Evolutionary conservation across 2,113 vertebrate species (phyloP), one percentile per base, ranked within the genome.

Genomic region (Anhinga anhinga): DNA sequence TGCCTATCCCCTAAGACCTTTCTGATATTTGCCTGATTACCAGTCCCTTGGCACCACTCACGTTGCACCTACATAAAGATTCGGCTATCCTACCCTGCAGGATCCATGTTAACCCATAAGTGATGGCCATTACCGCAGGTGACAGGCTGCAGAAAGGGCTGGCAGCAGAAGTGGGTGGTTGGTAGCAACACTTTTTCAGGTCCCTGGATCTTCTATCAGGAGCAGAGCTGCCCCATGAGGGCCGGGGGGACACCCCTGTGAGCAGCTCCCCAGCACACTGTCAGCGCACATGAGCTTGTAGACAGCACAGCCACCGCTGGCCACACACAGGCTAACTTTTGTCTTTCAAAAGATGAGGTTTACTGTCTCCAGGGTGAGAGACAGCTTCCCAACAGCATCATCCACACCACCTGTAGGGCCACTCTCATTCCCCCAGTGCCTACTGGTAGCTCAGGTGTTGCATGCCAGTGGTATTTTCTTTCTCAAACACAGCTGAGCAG

Each of bases 131-230:
- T 36, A 4, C 15, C 5, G 13, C 5, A 6, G 7, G 4, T 45
- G 25, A 19, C 27, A 79, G 56, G 49, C 38, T 42, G 59, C 25
- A 53, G 71, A 59, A 58, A 22, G 21, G 38, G 56, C 26, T 3
- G 11, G 26, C 38, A 78, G 49, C 34, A 44, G 29, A 22, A 65
- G 50, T 27, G 7, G 4, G 29, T 32, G 18, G 22, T 4, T 82
- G 32, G 22, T 20, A 19, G 8, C 16, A 25, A 27, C 7, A 45
- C 0, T 0, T 2, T 30, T 61, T 32, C 22, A 9, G 11, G 13
- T 47, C 7, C 5, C 50, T 45, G 53, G 26, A 22, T 63, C 8
- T 7, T 71, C 30, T 47, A 3, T 12, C 15, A 52, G 36, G 30
- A 71, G 50, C 34, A 63, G 38, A 65, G 25, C 38, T 77, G 38